Conservation (phyloP, 2,888 invertebrate species). For the Calliopum simillimum region DNA sequence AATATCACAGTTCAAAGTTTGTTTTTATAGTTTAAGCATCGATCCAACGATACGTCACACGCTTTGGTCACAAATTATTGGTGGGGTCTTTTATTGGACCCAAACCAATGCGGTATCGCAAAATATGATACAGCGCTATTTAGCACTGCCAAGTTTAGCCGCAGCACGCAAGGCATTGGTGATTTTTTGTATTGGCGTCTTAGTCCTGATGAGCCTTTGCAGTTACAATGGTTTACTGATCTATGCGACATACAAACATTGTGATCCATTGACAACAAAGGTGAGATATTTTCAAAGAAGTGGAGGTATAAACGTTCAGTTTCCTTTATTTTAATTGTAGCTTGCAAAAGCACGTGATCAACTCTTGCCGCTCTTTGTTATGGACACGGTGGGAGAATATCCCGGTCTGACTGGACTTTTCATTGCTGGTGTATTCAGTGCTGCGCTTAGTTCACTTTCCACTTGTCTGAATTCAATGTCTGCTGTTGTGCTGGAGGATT, state of each 20-base stretch:
- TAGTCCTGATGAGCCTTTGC: conserved; percentile 70
- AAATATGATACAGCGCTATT: conserved; percentile 88
- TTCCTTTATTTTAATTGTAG: conserved; percentile 58
- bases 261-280: conserved; percentile 76
- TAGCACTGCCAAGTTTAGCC: conserved; percentile 78
- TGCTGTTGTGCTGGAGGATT: conserved; percentile 80
- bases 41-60: conserved; percentile 85
- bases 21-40: conserved; percentile 76
- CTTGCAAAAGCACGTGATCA: conserved; percentile 81
- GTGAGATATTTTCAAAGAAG: conserved; percentile 44
- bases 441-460: conserved; percentile 83
- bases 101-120: conserved; percentile 86
- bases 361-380: conserved; percentile 85
- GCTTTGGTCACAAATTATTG: conserved; percentile 82
- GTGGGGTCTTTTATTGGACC: conserved; percentile 83
- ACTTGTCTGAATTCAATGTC: conserved; percentile 84
- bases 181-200: conserved; percentile 70
- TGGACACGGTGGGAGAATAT: conserved; percentile 81
- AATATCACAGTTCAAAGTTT: not conserved
- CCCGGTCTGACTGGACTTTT: conserved; percentile 89
- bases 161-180: conserved; percentile 72
- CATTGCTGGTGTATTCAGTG: conserved; percentile 91
- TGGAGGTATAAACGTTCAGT: not conserved
- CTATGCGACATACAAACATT: conserved; percentile 74
- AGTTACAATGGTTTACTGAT: conserved; percentile 74